These are phyloP conservation scores for Mamestra configurata DNA, from an alignment of 1,140 invertebrate species.

Conservation along the genomic window DNA sequence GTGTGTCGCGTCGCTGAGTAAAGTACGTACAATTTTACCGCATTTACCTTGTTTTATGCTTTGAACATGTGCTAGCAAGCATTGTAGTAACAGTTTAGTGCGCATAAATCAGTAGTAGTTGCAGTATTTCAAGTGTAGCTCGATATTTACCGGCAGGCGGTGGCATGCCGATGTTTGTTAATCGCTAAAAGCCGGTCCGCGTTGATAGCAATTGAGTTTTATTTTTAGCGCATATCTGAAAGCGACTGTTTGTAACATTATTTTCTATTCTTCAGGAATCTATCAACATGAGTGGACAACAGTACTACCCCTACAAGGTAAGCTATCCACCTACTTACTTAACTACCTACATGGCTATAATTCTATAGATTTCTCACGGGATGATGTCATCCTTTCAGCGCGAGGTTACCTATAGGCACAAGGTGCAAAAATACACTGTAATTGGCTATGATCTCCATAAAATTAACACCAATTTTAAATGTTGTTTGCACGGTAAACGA, in stretches of 20 bases:
- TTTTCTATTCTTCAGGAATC: slow-evolving; percentile 74
- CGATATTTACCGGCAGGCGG: slow-evolving; percentile 51
- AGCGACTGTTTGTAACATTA: slow-evolving; percentile 64
- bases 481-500: background rate
- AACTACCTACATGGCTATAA: slow-evolving; percentile 55
- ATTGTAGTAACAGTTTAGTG: slow-evolving; percentile 22
- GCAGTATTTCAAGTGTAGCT: slow-evolving; percentile 41
- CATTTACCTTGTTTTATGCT: background rate
- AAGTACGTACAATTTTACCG: slow-evolving; percentile 76
- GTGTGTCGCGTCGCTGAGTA: slow-evolving; percentile 79
- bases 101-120: slow-evolving; percentile 1
- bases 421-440: slow-evolving; percentile 52
- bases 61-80: slow-evolving; percentile 7
- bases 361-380: slow-evolving; percentile 78
- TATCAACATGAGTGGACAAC: slow-evolving; percentile 85
- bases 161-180: slow-evolving; percentile 69
- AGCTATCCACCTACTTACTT: slow-evolving; percentile 80
- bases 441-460: background rate
- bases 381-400: slow-evolving; percentile 84
- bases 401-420: slow-evolving; percentile 44
- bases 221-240: slow-evolving; percentile 72
- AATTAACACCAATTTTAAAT: background rate
- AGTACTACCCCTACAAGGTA: slow-evolving; percentile 88
- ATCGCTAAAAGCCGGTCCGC: slow-evolving; percentile 77
- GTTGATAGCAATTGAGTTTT: slow-evolving; percentile 71